Evolutionary conservation across 2,797 vertebrate genomes (phyloP).

Genomic region (Huso huso): DNA sequence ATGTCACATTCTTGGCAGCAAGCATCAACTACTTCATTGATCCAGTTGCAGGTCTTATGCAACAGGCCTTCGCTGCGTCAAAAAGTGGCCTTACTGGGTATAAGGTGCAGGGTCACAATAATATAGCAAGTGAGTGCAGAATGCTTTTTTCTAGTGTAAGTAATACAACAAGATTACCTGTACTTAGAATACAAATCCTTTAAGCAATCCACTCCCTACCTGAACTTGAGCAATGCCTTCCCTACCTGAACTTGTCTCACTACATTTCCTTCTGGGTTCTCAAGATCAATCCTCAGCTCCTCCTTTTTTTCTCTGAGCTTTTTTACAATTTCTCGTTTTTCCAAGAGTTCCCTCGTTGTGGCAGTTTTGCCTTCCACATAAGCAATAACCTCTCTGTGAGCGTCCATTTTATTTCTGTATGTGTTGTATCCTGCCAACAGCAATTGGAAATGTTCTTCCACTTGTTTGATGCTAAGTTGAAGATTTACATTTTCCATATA

Average conservation of each 20-base stretch:
- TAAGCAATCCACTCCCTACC: constrained; percentile 28
- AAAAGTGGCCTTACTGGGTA: too few relatives aligned
- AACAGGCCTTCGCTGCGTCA: too few relatives aligned
- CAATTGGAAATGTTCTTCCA: constrained; percentile 24
- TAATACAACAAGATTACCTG: too few relatives aligned
- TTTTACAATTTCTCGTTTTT: constrained; percentile 33
- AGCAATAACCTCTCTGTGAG: constrained; percentile 33
- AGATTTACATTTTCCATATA: constrained; percentile 34
- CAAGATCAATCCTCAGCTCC: constrained; percentile 39
- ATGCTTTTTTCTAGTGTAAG: too few relatives aligned
- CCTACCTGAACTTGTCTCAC: constrained; percentile 40
- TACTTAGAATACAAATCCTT: too few relatives aligned
- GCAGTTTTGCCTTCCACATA: constrained; percentile 25
- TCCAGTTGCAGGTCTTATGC: too few relatives aligned
- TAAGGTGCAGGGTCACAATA: too few relatives aligned
- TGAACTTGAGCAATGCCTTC: constrained; percentile 16
- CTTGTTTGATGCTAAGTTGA: constrained; percentile 22
- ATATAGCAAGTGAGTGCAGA: too few relatives aligned
- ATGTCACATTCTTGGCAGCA: too few relatives aligned
- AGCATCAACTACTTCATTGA: too few relatives aligned
- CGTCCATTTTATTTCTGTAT: constrained; percentile 45
- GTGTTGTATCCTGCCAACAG: constrained; percentile 19
- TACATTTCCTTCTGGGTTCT: constrained; percentile 40
- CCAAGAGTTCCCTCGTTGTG: constrained; percentile 35
- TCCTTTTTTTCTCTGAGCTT: constrained; percentile 34